Percentiles rank a stretch among this genome's conserved stretches.
These are phyloP conservation scores for Chionoecetes opilio DNA, from an alignment of 1,140 invertebrate genomes.

Conservation along the genomic window DNA sequence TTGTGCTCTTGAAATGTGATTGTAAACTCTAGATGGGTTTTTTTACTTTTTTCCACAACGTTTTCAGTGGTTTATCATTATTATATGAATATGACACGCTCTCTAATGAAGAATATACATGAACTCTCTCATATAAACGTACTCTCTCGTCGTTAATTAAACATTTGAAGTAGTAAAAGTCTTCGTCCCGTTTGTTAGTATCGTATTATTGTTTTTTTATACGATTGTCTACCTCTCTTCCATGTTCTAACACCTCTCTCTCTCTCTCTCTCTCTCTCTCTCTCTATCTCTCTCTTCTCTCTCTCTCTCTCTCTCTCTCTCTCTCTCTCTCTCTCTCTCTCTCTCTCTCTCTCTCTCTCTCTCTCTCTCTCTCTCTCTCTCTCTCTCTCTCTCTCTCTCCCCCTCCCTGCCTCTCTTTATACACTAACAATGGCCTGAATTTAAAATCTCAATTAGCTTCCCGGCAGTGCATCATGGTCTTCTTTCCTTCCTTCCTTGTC, in stretches of 20 bases:
- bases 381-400: background rate
- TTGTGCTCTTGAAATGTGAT: too few relatives aligned
- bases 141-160: too few relatives aligned
- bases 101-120: too few relatives aligned
- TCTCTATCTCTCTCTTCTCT: slow-evolving; percentile 27
- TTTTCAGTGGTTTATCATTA: too few relatives aligned
- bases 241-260: slow-evolving; percentile 15
- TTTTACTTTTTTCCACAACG: too few relatives aligned
- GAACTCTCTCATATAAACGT: too few relatives aligned
- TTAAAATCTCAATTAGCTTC: slow-evolving; percentile 21
- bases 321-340: background rate
- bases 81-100: too few relatives aligned
- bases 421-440: background rate
- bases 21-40: too few relatives aligned
- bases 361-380: background rate
- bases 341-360: too few relatives aligned
- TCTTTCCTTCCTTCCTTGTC: background rate
- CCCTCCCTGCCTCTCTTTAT: background rate
- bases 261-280: slow-evolving; percentile 57
- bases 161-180: too few relatives aligned
- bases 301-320: background rate
- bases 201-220: background rate
- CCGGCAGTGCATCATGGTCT: background rate
- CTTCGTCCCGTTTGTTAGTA: too few relatives aligned
- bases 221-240: background rate